Conservation (phyloP, 1,140 invertebrate genomes). For the Leptinotarsa undecemlineata region DNA sequence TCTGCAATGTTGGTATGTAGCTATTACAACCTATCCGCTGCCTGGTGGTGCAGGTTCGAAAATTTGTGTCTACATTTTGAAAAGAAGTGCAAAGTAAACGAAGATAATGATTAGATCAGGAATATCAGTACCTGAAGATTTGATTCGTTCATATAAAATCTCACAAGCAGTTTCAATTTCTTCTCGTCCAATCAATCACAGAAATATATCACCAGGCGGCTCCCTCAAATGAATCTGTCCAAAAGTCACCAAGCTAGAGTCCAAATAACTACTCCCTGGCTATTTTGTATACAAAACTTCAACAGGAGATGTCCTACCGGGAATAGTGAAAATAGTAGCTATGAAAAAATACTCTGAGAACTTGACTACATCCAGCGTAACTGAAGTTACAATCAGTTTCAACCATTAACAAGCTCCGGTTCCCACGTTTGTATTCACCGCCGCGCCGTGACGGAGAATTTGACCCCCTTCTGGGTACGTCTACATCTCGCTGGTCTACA, state of each 20-base stretch:
- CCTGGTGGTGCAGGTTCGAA: constrained; percentile 98
- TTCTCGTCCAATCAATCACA: constrained; percentile 97
- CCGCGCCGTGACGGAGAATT: too few relatives aligned
- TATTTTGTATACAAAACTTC: constrained; percentile 92
- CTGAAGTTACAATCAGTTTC: constrained; percentile 98
- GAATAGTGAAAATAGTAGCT: constrained; percentile 93
- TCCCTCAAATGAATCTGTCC: constrained; percentile 99
- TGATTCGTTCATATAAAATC: constrained; percentile 98
- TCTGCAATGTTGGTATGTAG: constrained; percentile 99
- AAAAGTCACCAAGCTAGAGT: constrained; percentile 96
- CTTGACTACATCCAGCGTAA: constrained; percentile 96
- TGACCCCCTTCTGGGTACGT: too few relatives aligned
- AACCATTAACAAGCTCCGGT: constrained; percentile 55
- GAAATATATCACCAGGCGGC: constrained; percentile 90
- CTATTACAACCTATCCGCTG: constrained; percentile 96
- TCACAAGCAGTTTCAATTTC: constrained; percentile 99
- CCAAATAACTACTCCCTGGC: constrained; percentile 97
- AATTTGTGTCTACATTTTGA: constrained; percentile 99
- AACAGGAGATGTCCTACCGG: constrained; percentile 83
- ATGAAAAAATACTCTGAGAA: constrained; percentile 98
- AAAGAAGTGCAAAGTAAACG: constrained; percentile 96
- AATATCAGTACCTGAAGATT: constrained; percentile 86
- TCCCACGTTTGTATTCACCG: too few relatives aligned
- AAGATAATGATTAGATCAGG: constrained; percentile 97
- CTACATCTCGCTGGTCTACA: too few relatives aligned